Evolutionary conservation across 2,113 vertebrate species (phyloP).

Genomic region (Illadopsis cleaveri): DNA sequence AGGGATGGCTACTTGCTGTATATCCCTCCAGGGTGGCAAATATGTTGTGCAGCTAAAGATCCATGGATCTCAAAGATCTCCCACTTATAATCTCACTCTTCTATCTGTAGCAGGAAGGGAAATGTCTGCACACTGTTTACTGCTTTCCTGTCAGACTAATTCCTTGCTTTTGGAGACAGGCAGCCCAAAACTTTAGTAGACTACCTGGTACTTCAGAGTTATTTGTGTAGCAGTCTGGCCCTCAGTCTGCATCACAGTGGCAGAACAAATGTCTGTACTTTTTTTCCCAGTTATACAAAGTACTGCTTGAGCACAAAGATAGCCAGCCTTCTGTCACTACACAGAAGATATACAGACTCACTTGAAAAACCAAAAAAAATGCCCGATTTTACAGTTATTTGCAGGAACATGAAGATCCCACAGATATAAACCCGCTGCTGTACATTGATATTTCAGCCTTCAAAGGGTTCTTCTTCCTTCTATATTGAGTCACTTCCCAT

Average conservation of each 20-base stretch:
- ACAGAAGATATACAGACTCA: background rate
- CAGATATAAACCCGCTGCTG: background rate
- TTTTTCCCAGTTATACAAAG: background rate
- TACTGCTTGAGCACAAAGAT: background rate
- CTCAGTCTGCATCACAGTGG: background rate
- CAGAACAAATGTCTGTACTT: background rate
- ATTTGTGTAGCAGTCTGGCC: background rate
- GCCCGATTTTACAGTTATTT: background rate
- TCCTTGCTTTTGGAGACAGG: background rate
- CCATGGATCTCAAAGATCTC: background rate
- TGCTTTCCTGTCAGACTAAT: background rate
- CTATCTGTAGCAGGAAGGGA: background rate
- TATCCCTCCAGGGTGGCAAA: background rate
- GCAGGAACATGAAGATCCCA: background rate
- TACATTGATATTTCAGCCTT: background rate
- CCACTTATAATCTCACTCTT: background rate
- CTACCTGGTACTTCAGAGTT: background rate
- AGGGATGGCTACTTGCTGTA: background rate
- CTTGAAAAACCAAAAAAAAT: background rate
- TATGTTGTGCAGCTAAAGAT: background rate
- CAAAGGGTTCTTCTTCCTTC: background rate
- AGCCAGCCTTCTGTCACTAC: background rate
- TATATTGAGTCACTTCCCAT: background rate
- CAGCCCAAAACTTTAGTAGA: background rate
- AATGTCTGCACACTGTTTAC: background rate